Evolutionary conservation across 2,113 vertebrate genomes (phyloP).

Genomic region (Cyrtonyx montezumae): DNA sequence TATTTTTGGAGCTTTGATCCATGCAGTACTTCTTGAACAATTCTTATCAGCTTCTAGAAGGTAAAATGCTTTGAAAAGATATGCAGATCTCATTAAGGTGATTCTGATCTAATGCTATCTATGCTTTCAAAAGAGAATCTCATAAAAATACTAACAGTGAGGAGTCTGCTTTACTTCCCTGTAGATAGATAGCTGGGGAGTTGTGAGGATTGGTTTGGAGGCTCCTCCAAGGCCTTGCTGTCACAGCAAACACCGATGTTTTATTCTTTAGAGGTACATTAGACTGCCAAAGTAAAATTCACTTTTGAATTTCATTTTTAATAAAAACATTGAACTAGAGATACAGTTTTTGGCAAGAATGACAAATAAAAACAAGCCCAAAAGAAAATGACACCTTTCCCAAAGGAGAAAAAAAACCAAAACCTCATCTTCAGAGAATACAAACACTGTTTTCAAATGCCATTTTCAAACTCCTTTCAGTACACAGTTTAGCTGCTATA

Average conservation of each 20-base stretch:
- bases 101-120: constrained; percentile 51
- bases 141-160: constrained; percentile 58
- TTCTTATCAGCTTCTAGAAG: constrained; percentile 18
- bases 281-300: constrained; percentile 57
- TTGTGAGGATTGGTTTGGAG: background rate
- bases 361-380: background rate
- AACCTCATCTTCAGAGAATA: background rate
- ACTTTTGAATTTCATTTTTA: constrained; percentile 20
- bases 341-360: background rate
- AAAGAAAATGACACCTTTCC: background rate
- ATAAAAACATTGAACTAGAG: constrained; percentile 13
- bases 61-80: constrained; percentile 49
- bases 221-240: constrained; percentile 52
- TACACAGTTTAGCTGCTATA: background rate
- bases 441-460: background rate
- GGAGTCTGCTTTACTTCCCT: background rate
- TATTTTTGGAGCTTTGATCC: background rate
- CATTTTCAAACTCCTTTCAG: background rate
- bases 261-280: constrained; percentile 49
- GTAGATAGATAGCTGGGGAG: background rate
- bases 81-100: constrained; percentile 52
- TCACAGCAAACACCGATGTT: constrained; percentile 54
- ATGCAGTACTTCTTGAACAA: background rate
- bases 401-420: background rate
- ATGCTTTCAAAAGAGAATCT: constrained; percentile 44